A percentile compares a stretch with the other conserved stretches of the same genome.
Evolutionary conservation across 1,140 invertebrate species (phyloP).

Genomic region (Leptopilina boulardi): DNA sequence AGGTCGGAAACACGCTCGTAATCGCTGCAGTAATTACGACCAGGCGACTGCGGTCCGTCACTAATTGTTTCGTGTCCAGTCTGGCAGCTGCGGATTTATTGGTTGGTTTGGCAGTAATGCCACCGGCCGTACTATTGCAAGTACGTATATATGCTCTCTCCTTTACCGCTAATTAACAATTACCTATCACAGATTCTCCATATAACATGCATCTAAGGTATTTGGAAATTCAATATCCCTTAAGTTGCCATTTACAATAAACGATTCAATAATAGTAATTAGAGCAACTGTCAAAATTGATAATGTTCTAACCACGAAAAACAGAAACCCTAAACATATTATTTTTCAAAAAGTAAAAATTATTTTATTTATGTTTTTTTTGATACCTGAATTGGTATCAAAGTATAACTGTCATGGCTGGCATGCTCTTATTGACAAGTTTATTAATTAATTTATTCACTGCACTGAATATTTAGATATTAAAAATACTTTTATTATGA

Average conservation of each 20-base stretch:
- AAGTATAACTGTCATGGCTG: too few species aligned
- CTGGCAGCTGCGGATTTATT: constrained; percentile 93
- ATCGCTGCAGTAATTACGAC: constrained; percentile 95
- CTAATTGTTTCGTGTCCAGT: constrained; percentile 96
- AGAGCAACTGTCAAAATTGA: not conserved
- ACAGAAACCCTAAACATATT: too few species aligned
- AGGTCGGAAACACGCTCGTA: constrained; percentile 92
- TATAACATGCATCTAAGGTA: constrained; percentile 7
- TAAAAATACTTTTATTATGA: too few species aligned
- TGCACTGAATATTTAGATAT: too few species aligned
- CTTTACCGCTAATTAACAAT: constrained; percentile 32
- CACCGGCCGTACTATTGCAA: constrained; percentile 86
- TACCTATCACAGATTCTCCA: constrained; percentile 2
- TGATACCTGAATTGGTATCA: too few species aligned
- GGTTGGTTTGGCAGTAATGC: constrained; percentile 96
- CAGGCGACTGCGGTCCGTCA: constrained; percentile 91
- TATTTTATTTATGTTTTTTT: too few species aligned
- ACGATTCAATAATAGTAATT: not conserved
- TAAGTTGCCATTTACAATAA: not conserved
- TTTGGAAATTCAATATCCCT: constrained; percentile 1
- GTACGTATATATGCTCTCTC: constrained; percentile 49
- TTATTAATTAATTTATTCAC: too few species aligned
- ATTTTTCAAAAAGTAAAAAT: too few species aligned
- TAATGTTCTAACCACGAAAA: too few species aligned
- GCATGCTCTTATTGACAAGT: too few species aligned